phyloP scores from a whole-genome alignment of 2,797 vertebrate species.

The Sphaeramia orbicularis region DNA sequence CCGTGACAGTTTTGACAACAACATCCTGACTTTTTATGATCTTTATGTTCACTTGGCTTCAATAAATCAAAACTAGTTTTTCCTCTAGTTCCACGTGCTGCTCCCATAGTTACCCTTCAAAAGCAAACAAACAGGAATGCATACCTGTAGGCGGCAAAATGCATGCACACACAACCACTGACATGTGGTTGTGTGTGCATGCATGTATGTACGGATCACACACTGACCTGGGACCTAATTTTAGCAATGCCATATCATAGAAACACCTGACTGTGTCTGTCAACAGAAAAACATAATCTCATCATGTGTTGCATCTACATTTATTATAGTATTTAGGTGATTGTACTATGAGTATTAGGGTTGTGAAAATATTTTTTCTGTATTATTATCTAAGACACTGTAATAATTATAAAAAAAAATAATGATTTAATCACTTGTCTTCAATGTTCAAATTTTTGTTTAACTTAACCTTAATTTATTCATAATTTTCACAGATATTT shows the following conservation, averaged over 20 bases:
- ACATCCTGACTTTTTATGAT: slow-evolving; percentile 20
- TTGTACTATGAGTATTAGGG: background rate
- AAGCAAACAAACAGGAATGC: slow-evolving; percentile 50
- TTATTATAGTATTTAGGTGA: slow-evolving; percentile 1
- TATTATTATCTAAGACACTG: background rate
- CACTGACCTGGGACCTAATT: slow-evolving; percentile 76
- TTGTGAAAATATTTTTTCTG: background rate
- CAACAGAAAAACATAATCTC: slow-evolving; percentile 47
- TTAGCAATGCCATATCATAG: slow-evolving; percentile 64
- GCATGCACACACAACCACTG: slow-evolving; percentile 27
- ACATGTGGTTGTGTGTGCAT: slow-evolving; percentile 18
- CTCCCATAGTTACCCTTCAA: slow-evolving; percentile 43
- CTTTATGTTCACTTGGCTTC: slow-evolving; percentile 16
- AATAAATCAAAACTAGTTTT: slow-evolving; percentile 25
- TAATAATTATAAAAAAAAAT: background rate
- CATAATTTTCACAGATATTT: too few relatives aligned
- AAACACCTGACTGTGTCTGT: slow-evolving; percentile 76
- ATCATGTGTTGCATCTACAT: slow-evolving; percentile 36
- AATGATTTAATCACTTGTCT: background rate
- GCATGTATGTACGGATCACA: slow-evolving; percentile 50
- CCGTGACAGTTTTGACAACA: background rate
- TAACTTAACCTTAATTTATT: too few relatives aligned
- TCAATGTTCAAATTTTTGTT: background rate
- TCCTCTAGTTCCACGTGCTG: slow-evolving; percentile 37
- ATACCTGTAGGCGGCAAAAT: slow-evolving; percentile 28